A percentile compares a stretch with the other conserved stretches of the same genome.
These are phyloP conservation scores for Nephrocerus scutellatus DNA, from an alignment of 2,888 invertebrate species.

Conservation along the genomic window DNA sequence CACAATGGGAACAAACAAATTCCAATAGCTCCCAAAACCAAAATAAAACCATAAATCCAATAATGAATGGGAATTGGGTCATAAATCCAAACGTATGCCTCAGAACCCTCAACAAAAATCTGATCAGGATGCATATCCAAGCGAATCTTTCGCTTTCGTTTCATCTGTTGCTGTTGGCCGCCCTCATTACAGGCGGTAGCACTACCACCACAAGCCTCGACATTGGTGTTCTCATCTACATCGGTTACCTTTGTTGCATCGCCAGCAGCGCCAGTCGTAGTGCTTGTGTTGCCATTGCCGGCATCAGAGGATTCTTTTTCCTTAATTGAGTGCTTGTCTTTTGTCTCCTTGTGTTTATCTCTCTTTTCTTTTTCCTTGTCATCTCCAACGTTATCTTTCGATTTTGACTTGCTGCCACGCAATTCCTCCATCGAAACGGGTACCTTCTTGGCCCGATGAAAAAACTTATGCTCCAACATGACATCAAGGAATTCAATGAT, in stretches of 20 bases:
- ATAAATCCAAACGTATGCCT: conserved; percentile 97
- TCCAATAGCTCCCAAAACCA: conserved; percentile 87
- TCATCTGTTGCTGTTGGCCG: conserved; percentile 49
- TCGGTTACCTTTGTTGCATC: conserved; percentile 19
- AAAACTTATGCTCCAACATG: conserved; percentile 88
- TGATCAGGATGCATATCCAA: conserved; percentile 97
- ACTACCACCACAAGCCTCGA: conserved; percentile 27
- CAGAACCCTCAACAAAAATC: conserved; percentile 84
- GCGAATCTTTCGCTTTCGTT: conserved; percentile 82
- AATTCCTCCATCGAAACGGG: conserved; percentile 48
- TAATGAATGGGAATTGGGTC: conserved; percentile 93
- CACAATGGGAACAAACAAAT: conserved; percentile 98
- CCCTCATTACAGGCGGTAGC: conserved; percentile 24
- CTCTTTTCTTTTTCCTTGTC: conserved; percentile 40
- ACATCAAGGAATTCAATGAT: conserved; percentile 72
- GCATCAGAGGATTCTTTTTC: conserved; percentile 18
- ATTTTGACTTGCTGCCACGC: conserved; percentile 24
- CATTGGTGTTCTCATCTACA: conserved; percentile 29
- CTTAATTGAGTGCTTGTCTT: too few relatives aligned
- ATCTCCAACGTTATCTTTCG: conserved; percentile 34
- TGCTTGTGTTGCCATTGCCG: too few relatives aligned
- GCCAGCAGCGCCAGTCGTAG: too few relatives aligned
- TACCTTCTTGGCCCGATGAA: conserved; percentile 88
- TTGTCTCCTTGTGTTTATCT: conserved; percentile 23
- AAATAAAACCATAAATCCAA: conserved; percentile 84